phyloP scores from a whole-genome alignment of 2,888 invertebrate species.

The Orthosia gracilis region DNA sequence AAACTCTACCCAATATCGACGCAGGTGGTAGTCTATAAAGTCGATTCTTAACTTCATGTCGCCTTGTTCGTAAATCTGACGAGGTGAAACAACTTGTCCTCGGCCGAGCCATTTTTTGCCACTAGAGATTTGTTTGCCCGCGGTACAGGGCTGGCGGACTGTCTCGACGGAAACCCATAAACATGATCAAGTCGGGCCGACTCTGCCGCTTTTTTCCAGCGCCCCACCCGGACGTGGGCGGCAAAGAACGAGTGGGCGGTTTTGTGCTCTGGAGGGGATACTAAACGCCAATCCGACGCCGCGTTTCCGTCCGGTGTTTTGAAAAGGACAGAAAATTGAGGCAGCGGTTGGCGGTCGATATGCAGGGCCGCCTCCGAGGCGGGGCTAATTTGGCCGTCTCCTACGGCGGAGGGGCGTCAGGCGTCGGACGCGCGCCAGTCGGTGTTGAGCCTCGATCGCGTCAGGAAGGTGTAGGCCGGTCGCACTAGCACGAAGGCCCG shows the following conservation, averaged over 20 bases:
- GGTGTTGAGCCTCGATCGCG: slow-evolving; percentile 87
- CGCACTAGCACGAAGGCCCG: slow-evolving; percentile 78
- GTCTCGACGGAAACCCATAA: slow-evolving; percentile 90
- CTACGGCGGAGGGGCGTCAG: slow-evolving; percentile 89
- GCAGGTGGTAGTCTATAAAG: slow-evolving; percentile 71
- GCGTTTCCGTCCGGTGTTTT: slow-evolving; percentile 71
- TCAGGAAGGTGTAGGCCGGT: slow-evolving; percentile 84
- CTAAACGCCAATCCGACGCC: slow-evolving; percentile 77
- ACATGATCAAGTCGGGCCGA: slow-evolving; percentile 87
- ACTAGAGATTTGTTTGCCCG: slow-evolving; percentile 89
- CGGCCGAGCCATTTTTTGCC: slow-evolving; percentile 89
- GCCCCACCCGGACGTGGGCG: slow-evolving; percentile 83
- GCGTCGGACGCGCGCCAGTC: slow-evolving; percentile 89
- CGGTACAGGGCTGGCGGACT: slow-evolving; percentile 86
- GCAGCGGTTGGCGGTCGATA: slow-evolving; percentile 79
- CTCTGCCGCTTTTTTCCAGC: slow-evolving; percentile 88
- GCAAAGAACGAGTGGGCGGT: slow-evolving; percentile 74
- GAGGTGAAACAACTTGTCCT: slow-evolving; percentile 90
- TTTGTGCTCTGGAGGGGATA: slow-evolving; percentile 77
- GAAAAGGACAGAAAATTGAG: slow-evolving; percentile 84
- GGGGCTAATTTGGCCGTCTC: slow-evolving; percentile 83
- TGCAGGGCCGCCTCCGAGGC: slow-evolving; percentile 81
- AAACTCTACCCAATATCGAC: slow-evolving; percentile 59
- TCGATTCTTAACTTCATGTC: slow-evolving; percentile 77
- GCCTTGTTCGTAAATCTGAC: slow-evolving; percentile 87